Percentiles rank a stretch among this genome's conserved stretches.
Conservation (phyloP, 2,113 vertebrate species). For the Mola mola region DNA sequence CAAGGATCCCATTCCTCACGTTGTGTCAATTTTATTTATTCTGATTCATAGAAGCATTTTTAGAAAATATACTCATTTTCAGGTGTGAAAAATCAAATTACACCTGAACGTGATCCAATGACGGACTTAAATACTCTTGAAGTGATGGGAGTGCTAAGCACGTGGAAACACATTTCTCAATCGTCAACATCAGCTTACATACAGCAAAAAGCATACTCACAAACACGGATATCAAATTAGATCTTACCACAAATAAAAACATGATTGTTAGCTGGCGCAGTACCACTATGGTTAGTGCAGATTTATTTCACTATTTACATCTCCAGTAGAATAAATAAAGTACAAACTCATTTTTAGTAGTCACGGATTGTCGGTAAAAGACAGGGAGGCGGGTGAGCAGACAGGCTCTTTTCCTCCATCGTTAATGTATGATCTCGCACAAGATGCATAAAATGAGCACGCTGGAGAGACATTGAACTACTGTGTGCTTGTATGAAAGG, state of each 20-base stretch:
- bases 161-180: conserved; percentile 55
- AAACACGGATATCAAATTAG: conserved; percentile 66
- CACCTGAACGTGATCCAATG: conserved; percentile 48
- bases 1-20: conserved; percentile 21
- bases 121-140: conserved; percentile 58
- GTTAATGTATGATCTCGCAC: conserved; percentile 35
- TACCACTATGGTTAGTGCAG: conserved; percentile 77
- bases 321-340: conserved; percentile 67
- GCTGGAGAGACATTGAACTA: conserved; percentile 38
- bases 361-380: conserved; percentile 78
- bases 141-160: conserved; percentile 48
- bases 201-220: conserved; percentile 64
- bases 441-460: conserved; percentile 44
- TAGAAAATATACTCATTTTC: conserved; percentile 79
- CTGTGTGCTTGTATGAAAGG: conserved; percentile 41
- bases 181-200: conserved; percentile 47
- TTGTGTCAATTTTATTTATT: conserved; percentile 76
- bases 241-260: conserved; percentile 68
- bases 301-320: conserved; percentile 71
- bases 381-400: conserved; percentile 13
- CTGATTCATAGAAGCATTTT: conserved; percentile 76
- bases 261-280: conserved; percentile 58
- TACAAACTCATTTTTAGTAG: conserved; percentile 64
- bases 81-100: conserved; percentile 67
- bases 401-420: conserved; percentile 7